Evolutionary conservation across 1,140 invertebrate genomes (phyloP), one percentile per base, ranked within the genome.

Genomic region (Kradibia gibbosae): DNA sequence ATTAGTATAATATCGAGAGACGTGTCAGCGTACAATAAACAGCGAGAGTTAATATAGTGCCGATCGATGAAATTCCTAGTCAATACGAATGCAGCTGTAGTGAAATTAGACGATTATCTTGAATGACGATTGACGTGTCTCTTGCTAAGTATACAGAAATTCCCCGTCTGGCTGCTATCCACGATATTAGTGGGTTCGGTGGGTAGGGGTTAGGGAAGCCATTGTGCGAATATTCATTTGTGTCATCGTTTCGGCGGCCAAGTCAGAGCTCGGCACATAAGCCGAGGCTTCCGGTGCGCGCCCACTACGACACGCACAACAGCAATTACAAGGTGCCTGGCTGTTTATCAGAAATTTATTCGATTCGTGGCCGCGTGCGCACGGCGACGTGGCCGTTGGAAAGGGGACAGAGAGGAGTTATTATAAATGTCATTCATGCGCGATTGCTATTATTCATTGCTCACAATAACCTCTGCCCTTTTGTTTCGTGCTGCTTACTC

Each of bases 311-410:
- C 90, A 91, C 90, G 90, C 90, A 91, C 90, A 91, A 90, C 83
- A 86, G 90, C 90, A 91, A 91, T 91, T 91, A 91, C 88, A 89
- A 89, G 65, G 80, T 89, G 87, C 85, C 78, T 84, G 87, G 5
- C 86, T 89, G 89, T 91, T 90, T 90, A 91, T 91, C 88, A 86
- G 88, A 87, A 88, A 89, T 89, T 89, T 85, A 89, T 89, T 86
- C 84, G 84, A 84, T 83, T 83, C 82, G 81, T 75, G 73, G 70
- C 78, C 76, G 83, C 45, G 42, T 67, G 75, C 25, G 34, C 0
- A 5, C 36, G 28, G 25, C 28, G 72, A 25, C 5, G 42, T n/a
- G n/a, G n/a, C 28, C 50, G 70, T 50, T 62, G 73, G 76, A 48
- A 85, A 85, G 74, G 76, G 62, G 74, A 55, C 84, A 81, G 75